Evolutionary conservation across 2,888 invertebrate genomes (phyloP).

Genomic region (Machimus atricapillus): DNA sequence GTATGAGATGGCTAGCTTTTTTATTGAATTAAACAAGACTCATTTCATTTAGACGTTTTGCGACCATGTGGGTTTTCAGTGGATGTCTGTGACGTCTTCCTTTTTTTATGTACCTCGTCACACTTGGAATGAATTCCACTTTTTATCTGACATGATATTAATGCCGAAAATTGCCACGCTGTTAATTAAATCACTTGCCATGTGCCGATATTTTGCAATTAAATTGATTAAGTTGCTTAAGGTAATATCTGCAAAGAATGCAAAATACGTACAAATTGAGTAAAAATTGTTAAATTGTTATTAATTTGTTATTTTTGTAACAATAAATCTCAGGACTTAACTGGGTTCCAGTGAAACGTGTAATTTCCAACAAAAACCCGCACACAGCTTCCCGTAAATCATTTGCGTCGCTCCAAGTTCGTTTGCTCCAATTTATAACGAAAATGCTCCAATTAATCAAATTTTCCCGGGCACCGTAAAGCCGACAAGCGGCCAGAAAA

Average conservation of each 20-base stretch:
- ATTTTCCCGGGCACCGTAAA: neutral
- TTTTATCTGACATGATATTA: too few relatives aligned
- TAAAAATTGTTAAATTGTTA: neutral
- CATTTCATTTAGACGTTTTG: too few relatives aligned
- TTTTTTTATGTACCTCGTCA: too few relatives aligned
- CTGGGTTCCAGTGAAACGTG: constrained; percentile 12
- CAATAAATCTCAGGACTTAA: neutral
- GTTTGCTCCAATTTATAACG: constrained; percentile 30
- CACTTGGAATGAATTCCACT: too few relatives aligned
- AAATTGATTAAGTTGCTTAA: neutral
- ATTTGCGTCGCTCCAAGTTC: neutral
- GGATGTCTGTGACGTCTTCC: too few relatives aligned
- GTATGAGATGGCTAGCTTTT: too few relatives aligned
- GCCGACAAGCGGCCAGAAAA: neutral
- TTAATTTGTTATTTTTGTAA: neutral
- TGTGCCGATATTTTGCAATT: neutral
- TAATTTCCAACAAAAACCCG: constrained; percentile 2
- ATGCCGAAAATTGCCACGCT: neutral
- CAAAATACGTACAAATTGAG: neutral
- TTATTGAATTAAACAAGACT: too few relatives aligned
- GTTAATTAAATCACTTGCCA: neutral
- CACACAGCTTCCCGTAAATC: constrained; percentile 7
- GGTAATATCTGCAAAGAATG: neutral
- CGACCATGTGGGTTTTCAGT: too few relatives aligned
- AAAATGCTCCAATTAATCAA: constrained; percentile 36